phyloP scores from a whole-genome alignment of 1,140 invertebrate species.

The Aplysia californica region DNA sequence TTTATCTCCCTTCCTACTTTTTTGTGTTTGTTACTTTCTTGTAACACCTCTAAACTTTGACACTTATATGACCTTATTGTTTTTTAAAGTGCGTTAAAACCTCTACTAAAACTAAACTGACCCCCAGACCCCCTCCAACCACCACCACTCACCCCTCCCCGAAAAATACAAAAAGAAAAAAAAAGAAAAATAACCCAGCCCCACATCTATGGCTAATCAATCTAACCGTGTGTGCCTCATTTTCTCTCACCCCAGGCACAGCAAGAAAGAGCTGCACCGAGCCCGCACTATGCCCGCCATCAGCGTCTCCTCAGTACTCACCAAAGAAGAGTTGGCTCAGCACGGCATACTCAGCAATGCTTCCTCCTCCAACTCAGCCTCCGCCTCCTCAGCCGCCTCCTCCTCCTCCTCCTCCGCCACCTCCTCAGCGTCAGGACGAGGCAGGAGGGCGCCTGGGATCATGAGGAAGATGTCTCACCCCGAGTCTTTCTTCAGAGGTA shows the following conservation, averaged over 20 bases:
- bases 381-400: neutral
- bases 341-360: neutral
- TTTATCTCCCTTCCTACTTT: too few species aligned
- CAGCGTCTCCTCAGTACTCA: neutral
- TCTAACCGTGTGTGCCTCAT: too few species aligned
- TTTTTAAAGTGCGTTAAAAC: too few species aligned
- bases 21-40: too few species aligned
- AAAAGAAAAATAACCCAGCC: too few species aligned
- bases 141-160: too few species aligned
- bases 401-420: neutral
- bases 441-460: neutral
- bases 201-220: too few species aligned
- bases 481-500: neutral
- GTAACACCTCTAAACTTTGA: too few species aligned
- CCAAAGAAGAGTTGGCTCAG: neutral
- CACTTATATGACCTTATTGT: too few species aligned
- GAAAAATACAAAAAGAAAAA: too few species aligned
- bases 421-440: neutral
- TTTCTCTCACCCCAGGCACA: slow-evolving; percentile 7
- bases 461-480: slow-evolving; percentile 21
- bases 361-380: neutral
- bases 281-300: slow-evolving; percentile 7
- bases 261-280: slow-evolving; percentile 12
- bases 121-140: too few species aligned
- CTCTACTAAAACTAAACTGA: too few species aligned